Base-by-base conservation (phyloP, 2,113 vertebrate species). In the Dissostichus mawsoni region DNA sequence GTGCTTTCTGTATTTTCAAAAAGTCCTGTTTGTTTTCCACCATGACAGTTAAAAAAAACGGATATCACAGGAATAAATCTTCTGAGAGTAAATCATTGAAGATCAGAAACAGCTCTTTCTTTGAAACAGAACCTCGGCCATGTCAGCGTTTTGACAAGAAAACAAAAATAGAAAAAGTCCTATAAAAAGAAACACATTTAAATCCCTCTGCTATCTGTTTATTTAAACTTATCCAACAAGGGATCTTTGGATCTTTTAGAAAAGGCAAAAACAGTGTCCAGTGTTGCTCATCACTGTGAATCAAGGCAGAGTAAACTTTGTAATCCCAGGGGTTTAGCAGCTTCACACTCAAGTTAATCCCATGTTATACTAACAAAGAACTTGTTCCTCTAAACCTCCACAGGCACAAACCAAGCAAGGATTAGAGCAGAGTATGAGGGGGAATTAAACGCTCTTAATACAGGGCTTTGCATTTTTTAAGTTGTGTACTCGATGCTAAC, bases 321-420 rank as follows among this genome's bases (percentile, higher is more conserved):
- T 87, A 92, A 91, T 92, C 88, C 87, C 3, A 0, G 3, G 56
- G 61, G 55, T 89, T 89, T 78, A 89, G 29, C 61, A 47, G 86
- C 64, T 80, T 87, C 84, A 82, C 78, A 74, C 84, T 84, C 73
- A 76, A 17, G 69, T 84, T 92, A 92, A 93, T 94, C 90, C 84
- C 70, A 73, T 83, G 85, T 92, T 92, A 45, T 56, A 77, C 74
- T 67, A 86, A 86, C 83, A 88, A 86, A 83, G 73, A 76, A 61
- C 9, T 33, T 80, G 76, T 87, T 84, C 63, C 11, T n/a, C 63
- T 74, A 62, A 89, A 86, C 44, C 76, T 88, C 68, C 65, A 58
- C 78, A 57, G 75, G 75, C 90, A 76, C 78, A 88, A 87, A 83
- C 68, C 68, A 76, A 87, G 82, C 71, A 55, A 78, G 91, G 91